Conservation (phyloP, 2,888 invertebrate species). For the Sinodicranocentrus sp. region DNA sequence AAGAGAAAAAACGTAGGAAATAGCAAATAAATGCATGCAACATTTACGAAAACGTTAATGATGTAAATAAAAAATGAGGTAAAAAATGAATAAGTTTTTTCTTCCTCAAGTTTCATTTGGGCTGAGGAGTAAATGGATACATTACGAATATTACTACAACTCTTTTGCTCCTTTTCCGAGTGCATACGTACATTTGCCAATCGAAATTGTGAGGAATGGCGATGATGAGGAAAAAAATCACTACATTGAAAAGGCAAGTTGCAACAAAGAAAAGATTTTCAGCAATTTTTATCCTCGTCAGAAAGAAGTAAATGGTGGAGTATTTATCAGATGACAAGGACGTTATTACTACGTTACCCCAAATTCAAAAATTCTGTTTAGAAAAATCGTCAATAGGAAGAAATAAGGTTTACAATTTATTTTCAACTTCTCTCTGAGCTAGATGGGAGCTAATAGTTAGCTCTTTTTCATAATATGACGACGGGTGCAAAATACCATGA, state of each 20-base stretch:
- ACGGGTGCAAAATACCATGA: constrained; percentile 61
- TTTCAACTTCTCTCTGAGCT: not conserved
- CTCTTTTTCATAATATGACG: constrained; percentile 35
- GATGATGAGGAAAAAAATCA: constrained; percentile 34
- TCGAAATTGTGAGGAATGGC: constrained; percentile 25
- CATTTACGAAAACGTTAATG: constrained; percentile 53
- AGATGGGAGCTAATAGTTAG: not conserved
- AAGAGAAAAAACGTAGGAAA: constrained; percentile 28
- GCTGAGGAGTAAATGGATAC: not conserved
- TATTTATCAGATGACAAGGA: constrained; percentile 49
- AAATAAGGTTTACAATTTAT: not conserved
- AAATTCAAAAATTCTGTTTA: not conserved
- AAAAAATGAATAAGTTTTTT: constrained; percentile 9
- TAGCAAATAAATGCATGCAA: constrained; percentile 38
- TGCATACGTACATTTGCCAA: no score
- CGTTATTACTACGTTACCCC: constrained; percentile 32
- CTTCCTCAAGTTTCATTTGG: not conserved
- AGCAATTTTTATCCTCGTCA: no score
- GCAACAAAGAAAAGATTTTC: constrained; percentile 14
- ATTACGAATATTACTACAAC: not conserved
- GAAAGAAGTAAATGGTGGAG: not conserved
- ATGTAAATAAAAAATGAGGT: constrained; percentile 43
- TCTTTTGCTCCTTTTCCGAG: not conserved
- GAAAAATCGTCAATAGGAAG: not conserved
- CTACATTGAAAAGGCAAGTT: constrained; percentile 43